Base-by-base conservation (phyloP, 2,888 invertebrate genomes). In the Dioctria rufipes region DNA sequence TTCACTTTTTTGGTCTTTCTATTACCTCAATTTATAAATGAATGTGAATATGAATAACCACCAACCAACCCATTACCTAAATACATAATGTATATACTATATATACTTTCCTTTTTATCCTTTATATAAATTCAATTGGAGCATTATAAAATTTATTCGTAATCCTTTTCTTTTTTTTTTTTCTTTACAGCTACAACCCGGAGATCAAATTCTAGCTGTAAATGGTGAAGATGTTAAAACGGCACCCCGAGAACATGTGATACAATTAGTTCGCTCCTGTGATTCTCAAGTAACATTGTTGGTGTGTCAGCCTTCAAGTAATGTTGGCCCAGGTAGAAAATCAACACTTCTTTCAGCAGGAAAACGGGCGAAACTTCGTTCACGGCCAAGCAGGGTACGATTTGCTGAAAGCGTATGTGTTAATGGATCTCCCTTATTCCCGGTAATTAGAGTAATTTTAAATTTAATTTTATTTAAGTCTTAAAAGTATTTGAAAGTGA, bases 341-440 rank as follows among this genome's bases (percentile, higher is more conserved):
- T 96, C 96, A 0, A 96, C 96, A 0, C 89, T 97, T 54, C 91
- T 97, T 65, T 96, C 96, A 2, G 96, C 96, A 0, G 95, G 95
- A 11, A 96, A 97, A 89, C 92, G 96, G 82, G 96, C 96, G 4
- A 91, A 95, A 85, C 90, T 97, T 81, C 92, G 94, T 83, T 93
- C 93, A 54, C 93, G 96, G 86, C 97, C 96, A 0, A 94, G 95
- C 43, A 91, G 96, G 83, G 97, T 97, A 0, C 90, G 97, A 75
- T 97, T 97, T 86, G 96, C 97, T 0, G 96, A 97, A 87, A 95
- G 95, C 61, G 95, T 96, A 46, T 95, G 95, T 86, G 92, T 96
- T 81, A 96, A 96, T 89, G 96, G 95, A 73, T 94, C 95, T 0
- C 94, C 95, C 8, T 90, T 95, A 86, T 95, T 94, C 89, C 94